Evolutionary conservation across 2,797 vertebrate species (phyloP), one percentile per base, ranked within the genome.

Genomic region (Nyctibius grandis): DNA sequence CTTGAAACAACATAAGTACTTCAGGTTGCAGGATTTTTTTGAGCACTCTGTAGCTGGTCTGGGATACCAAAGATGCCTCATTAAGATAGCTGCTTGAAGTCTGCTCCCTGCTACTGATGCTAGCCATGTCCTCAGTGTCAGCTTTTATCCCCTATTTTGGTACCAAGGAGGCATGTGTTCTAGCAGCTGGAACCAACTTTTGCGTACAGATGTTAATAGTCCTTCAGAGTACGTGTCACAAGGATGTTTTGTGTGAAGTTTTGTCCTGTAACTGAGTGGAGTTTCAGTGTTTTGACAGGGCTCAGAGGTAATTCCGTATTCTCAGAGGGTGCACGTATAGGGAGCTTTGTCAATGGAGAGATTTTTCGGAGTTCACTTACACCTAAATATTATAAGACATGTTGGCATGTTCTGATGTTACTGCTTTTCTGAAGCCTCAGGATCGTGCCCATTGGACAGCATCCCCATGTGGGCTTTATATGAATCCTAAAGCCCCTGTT

Each of bases 381-480:
- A 28, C 33, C 5, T 74, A 67, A 77, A 14, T 67, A 29, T 15
- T 89, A 6, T 4, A 53, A 72, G 29, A 29, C 31, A 12, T 50
- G 17, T 54, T 26, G 53, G 28, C 4, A 3, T 88, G 28, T 54
- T 84, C 48, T 72, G 50, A 28, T 80, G 19, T 54, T 63, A 8
- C 40, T 48, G 50, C 42, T 92, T 77, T 89, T 85, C 77, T 89
- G 84, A 81, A 87, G 67, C 65, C 40, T 72, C 9, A 6, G 50
- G 33, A 72, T 89, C 8, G 1, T 20, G 33, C 25, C 28, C 26
- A 9, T 12, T 85, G 48, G 34, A 23, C 25, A 68, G 17, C 29
- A 72, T 83, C 7, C 19, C 2, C 1, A 9, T n/a, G 4, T 85
- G 68, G 20, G n/a, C 64, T 80, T 70, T 73, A 4, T 67, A 31